Percentiles rank a stretch among this genome's conserved stretches.
phyloP scores from a whole-genome alignment of 2,113 vertebrate species.

The Steatornis caripensis region DNA sequence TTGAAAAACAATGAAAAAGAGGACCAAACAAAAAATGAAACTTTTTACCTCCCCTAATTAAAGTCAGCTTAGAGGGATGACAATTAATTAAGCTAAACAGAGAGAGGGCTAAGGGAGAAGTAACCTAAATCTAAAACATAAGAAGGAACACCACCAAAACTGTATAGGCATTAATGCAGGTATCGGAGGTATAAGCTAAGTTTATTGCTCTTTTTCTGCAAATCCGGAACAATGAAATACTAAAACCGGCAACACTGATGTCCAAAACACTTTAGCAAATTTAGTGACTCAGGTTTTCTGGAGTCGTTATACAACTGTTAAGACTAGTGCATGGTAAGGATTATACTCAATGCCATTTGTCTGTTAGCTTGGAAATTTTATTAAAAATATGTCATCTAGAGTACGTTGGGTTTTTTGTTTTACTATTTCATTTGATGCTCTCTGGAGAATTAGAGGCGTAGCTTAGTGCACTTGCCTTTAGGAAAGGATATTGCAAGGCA shows the following conservation, averaged over 20 bases:
- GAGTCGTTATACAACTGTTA: not conserved
- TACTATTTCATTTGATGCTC: not conserved
- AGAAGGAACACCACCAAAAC: conserved; percentile 31
- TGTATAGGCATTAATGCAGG: not conserved
- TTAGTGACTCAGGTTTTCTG: not conserved
- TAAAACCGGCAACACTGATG: not conserved
- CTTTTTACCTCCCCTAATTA: not conserved
- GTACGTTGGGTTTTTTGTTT: not conserved
- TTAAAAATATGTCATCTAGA: not conserved
- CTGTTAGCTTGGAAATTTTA: not conserved
- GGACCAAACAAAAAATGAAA: not conserved
- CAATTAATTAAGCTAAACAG: conserved; percentile 6
- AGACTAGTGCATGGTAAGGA: not conserved
- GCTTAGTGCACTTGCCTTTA: not conserved
- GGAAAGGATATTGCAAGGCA: not conserved
- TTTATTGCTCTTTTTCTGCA: not conserved
- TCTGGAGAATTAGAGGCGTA: not conserved
- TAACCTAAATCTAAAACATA: not conserved
- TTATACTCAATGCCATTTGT: not conserved
- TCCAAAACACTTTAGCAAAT: not conserved
- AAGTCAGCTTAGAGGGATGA: not conserved
- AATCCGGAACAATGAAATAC: not conserved
- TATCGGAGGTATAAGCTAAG: not conserved
- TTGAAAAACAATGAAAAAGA: not conserved
- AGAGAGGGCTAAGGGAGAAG: not conserved